Base-by-base conservation (phyloP, 2,113 vertebrate genomes). In the Bombycilla garrulus region DNA sequence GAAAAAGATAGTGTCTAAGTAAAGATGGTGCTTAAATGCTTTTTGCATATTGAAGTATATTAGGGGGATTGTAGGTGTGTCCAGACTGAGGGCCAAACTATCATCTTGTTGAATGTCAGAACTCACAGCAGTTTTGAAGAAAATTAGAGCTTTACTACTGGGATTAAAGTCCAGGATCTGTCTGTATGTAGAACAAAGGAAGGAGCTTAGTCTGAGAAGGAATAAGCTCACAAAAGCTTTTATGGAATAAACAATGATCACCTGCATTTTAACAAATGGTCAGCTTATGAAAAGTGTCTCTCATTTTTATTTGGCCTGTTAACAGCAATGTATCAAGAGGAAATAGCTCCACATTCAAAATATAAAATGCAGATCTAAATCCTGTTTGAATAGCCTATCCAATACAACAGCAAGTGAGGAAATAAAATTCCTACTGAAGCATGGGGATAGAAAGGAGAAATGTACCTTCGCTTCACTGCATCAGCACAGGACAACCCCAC, bases 291-390 rank as follows among this genome's bases (percentile, higher is more conserved):
- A 91, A 91, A 80, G 56, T 40, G 8, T 44, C 50, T 53, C 33
- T 67, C 18, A 14, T 71, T 96, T 92, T 90, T 53, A 90, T 70
- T 90, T 92, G 44, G 7, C 31, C 2, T 5, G 40, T 81, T 92
- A 94, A 71, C 36, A 93, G 28, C 69, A 88, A 81, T 64, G 50
- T 8, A 72, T 81, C 56, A 56, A 70, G 64, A 93, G 9, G 15
- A 15, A 92, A 45, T 56, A 88, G 36, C 56, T 92, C 20, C 11
- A 74, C 86, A 60, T 56, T 58, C 10, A 64, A 86, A 88, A 74
- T 77, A 86, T 26, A 81, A 93, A 91, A 94, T 70, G 62, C n/a
- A 94, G 80, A 78, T 94, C 67, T 83, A 73, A 48, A 23, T 92
- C 38, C 40, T 71, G 20, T 66, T 64, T 92, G 67, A 95, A 80